These are phyloP conservation scores for Zaprionus ghesquierei DNA, from an alignment of 1,140 invertebrate species.

Conservation along the genomic window DNA sequence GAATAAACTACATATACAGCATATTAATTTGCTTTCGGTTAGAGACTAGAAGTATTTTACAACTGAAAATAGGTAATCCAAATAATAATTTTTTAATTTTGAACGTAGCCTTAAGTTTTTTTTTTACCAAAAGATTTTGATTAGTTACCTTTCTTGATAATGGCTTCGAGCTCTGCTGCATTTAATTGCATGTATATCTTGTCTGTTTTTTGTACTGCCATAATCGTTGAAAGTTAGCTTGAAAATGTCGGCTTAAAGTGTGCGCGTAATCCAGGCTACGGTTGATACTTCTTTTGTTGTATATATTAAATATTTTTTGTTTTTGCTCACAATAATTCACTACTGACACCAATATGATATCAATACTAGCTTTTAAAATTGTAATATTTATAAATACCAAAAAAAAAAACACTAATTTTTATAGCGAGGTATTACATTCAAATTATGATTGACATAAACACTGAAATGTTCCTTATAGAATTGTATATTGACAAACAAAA, in stretches of 20 bases:
- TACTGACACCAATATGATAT: slow-evolving; percentile 35
- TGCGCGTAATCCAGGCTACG: slow-evolving; percentile 66
- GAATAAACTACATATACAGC: background rate
- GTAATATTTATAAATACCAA: slow-evolving; percentile 3
- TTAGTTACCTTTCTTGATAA: slow-evolving; percentile 76
- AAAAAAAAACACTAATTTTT: background rate
- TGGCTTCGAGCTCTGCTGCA: slow-evolving; percentile 72
- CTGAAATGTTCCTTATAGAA: background rate
- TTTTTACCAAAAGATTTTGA: background rate
- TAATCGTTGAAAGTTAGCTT: slow-evolving; percentile 23
- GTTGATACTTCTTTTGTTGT: background rate
- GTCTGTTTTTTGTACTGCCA: slow-evolving; percentile 48
- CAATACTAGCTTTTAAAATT: slow-evolving; percentile 22
- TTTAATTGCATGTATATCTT: slow-evolving; percentile 76
- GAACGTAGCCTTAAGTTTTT: no score
- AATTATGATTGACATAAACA: background rate
- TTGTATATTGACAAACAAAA: slow-evolving; percentile 8
- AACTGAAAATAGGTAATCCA: background rate
- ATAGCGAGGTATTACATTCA: background rate
- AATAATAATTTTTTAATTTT: no score
- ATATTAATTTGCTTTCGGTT: slow-evolving; percentile 1
- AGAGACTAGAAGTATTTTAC: background rate
- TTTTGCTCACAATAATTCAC: slow-evolving; percentile 16
- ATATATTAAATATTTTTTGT: slow-evolving; percentile 8
- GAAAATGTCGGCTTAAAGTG: background rate